Conservation (phyloP, 2,888 invertebrate species). For the Ashinkailepas kermadecensis region DNA sequence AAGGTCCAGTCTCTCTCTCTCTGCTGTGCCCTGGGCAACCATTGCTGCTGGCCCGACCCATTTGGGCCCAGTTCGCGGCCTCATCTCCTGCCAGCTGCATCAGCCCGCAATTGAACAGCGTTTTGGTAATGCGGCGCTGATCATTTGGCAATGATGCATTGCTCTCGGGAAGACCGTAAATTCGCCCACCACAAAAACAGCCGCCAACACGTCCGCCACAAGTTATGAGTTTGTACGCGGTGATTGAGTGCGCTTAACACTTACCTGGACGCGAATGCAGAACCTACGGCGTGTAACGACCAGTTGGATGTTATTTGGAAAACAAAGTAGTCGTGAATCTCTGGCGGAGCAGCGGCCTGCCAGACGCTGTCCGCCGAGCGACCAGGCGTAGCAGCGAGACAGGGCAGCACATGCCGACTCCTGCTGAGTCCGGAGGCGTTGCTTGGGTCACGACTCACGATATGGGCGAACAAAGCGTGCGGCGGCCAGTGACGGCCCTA, state of each 20-base stretch:
- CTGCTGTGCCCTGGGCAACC: too few species aligned
- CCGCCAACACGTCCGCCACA: neutral
- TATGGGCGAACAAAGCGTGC: neutral
- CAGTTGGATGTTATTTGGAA: neutral
- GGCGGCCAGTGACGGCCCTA: too few species aligned
- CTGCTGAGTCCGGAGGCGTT: neutral
- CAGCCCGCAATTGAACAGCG: too few species aligned
- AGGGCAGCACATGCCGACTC: neutral
- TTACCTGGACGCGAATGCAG: neutral
- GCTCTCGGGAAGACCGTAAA: neutral
- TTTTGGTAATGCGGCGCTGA: slow-evolving; percentile 6
- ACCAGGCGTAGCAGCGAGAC: too few species aligned
- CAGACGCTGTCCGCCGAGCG: too few species aligned
- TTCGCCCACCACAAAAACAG: neutral
- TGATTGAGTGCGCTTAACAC: neutral
- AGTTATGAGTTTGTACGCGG: slow-evolving; percentile 5
- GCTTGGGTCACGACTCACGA: too few species aligned
- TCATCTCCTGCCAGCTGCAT: too few species aligned
- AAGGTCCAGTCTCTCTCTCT: too few species aligned
- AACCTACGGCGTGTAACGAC: neutral
- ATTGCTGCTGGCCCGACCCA: too few species aligned
- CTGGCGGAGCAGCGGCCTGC: neutral
- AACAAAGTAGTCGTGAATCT: neutral
- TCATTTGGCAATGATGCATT: neutral
- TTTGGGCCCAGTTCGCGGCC: too few species aligned